Conservation (phyloP, 2,888 invertebrate species). For the Ophraella communa region DNA sequence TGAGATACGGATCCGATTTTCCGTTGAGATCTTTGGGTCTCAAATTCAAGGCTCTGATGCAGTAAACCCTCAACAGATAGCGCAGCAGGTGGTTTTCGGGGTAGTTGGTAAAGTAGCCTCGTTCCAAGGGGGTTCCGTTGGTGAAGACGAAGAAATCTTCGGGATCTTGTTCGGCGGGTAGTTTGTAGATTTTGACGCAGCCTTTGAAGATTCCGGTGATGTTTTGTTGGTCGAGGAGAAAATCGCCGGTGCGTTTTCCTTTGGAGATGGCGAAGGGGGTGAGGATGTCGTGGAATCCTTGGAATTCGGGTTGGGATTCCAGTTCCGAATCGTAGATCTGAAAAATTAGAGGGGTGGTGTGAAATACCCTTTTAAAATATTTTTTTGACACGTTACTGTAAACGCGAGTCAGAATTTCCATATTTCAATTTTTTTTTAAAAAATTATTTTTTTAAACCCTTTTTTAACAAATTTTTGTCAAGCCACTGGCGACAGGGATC, state of each 20-base stretch:
- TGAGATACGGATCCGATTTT: conserved; percentile 80
- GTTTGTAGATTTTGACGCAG: conserved; percentile 66
- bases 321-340: conserved; percentile 68
- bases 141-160: conserved; percentile 58
- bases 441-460: too few relatives aligned
- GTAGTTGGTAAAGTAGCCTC: conserved; percentile 68
- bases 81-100: conserved; percentile 69
- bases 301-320: conserved; percentile 71
- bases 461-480: too few relatives aligned
- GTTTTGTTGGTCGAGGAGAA: conserved; percentile 60
- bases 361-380: too few relatives aligned
- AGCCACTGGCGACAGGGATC: too few relatives aligned
- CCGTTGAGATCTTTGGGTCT: conserved; percentile 74
- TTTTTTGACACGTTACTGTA: too few relatives aligned
- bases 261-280: conserved; percentile 68
- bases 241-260: conserved; percentile 63
- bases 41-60: conserved; percentile 75
- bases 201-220: conserved; percentile 54
- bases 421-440: too few relatives aligned
- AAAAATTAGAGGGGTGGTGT: background rate
- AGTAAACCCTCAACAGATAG: conserved; percentile 77
- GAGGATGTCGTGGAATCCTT: conserved; percentile 72
- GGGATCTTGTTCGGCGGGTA: conserved; percentile 71
- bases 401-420: too few relatives aligned
- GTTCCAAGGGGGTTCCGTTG: conserved; percentile 65